Percentiles rank a stretch among this genome's conserved stretches.
These are phyloP conservation scores for Hylomyscus alleni DNA, from an alignment of 2,797 vertebrate genomes.

Conservation along the genomic window DNA sequence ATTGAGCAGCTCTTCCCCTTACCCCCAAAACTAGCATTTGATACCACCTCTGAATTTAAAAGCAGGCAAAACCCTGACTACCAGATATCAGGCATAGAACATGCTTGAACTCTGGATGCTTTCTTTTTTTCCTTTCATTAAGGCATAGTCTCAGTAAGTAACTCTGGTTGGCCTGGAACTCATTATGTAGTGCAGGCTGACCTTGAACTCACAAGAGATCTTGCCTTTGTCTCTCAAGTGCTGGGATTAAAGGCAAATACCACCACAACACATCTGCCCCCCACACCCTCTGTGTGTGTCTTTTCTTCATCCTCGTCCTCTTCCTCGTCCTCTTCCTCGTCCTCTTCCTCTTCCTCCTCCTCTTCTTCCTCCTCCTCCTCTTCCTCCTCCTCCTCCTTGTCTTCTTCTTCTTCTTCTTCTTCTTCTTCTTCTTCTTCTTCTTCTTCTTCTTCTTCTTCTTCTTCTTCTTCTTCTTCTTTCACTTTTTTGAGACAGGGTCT, in stretches of 20 bases:
- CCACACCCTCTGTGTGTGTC: neutral
- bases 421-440: accelerated
- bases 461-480: neutral
- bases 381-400: accelerated
- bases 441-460: accelerated
- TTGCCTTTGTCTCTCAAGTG: neutral
- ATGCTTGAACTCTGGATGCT: neutral
- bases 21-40: neutral
- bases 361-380: neutral
- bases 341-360: accelerated
- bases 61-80: conserved; percentile 20
- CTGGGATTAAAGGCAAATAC: neutral
- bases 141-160: neutral
- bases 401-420: accelerated
- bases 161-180: neutral
- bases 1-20: neutral
- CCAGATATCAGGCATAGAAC: neutral
- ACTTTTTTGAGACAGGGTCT: neutral
- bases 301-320: accelerated
- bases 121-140: neutral
- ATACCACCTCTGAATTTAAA: neutral
- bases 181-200: neutral
- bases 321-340: accelerated
- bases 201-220: neutral
- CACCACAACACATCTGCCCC: neutral